Conservation (phyloP, 2,888 invertebrate species). For the Clanis bilineata region DNA sequence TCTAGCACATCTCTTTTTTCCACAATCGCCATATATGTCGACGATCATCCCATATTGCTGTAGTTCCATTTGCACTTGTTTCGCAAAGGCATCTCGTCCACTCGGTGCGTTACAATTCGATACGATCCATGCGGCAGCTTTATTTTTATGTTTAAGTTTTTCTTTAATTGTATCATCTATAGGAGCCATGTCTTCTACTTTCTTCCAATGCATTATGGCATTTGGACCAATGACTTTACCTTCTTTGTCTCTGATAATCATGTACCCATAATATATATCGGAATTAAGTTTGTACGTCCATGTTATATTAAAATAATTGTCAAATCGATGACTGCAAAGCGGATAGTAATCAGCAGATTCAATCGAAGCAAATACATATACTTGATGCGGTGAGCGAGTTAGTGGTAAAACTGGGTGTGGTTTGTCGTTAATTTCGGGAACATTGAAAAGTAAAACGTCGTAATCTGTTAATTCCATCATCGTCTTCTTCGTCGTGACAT, state of each 20-base stretch:
- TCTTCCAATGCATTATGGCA: slow-evolving; percentile 45
- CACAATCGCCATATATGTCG: slow-evolving; percentile 55
- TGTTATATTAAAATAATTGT: slow-evolving; percentile 55
- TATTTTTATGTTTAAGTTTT: slow-evolving; percentile 42
- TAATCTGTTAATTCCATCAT: slow-evolving; percentile 34
- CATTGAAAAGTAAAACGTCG: slow-evolving; percentile 46
- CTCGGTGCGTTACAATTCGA: slow-evolving; percentile 48
- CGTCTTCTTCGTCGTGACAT: slow-evolving; percentile 37
- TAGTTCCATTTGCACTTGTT: slow-evolving; percentile 36
- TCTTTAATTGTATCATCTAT: slow-evolving; percentile 37
- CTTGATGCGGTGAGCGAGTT: slow-evolving; percentile 37
- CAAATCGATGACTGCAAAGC: slow-evolving; percentile 34
- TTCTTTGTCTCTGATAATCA: slow-evolving; percentile 38
- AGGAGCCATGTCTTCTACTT: slow-evolving; percentile 40
- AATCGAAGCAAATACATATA: slow-evolving; percentile 44
- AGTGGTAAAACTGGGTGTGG: slow-evolving; percentile 24
- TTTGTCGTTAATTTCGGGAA: slow-evolving; percentile 36
- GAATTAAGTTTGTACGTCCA: slow-evolving; percentile 56
- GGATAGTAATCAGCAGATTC: slow-evolving; percentile 52
- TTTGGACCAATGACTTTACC: slow-evolving; percentile 45
- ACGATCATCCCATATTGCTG: slow-evolving; percentile 36
- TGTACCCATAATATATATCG: slow-evolving; percentile 47
- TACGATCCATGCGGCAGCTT: slow-evolving; percentile 58
- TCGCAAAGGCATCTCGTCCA: slow-evolving; percentile 37
- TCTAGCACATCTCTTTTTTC: slow-evolving; percentile 37